These are phyloP conservation scores for Aphyosemion australe DNA, from an alignment of 2,113 vertebrate genomes.

Conservation along the genomic window DNA sequence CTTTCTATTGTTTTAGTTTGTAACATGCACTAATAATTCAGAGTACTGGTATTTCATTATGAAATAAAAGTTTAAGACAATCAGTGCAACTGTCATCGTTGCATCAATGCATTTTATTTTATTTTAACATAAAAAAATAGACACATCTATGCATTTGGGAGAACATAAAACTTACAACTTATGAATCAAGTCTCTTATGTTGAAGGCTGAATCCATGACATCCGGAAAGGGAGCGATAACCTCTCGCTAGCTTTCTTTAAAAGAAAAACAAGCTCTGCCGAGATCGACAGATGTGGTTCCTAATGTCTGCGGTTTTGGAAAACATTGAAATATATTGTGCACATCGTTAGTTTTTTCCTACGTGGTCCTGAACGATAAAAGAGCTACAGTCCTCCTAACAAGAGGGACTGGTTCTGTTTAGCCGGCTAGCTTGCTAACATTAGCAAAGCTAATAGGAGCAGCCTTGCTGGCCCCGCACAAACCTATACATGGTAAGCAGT, in stretches of 20 bases:
- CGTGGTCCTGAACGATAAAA: not conserved
- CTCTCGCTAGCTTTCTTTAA: constrained; percentile 28
- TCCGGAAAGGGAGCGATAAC: constrained; percentile 24
- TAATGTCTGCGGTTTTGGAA: constrained; percentile 2
- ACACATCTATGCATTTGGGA: not conserved
- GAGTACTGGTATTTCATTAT: too few species aligned
- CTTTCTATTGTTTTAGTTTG: too few species aligned
- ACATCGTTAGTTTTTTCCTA: not conserved
- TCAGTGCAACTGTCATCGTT: too few species aligned
- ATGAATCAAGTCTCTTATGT: constrained; percentile 27
- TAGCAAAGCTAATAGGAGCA: constrained; percentile 22
- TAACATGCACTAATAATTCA: too few species aligned
- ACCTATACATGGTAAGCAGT: constrained; percentile 55
- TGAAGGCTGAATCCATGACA: constrained; percentile 30
- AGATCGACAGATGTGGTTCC: constrained; percentile 10
- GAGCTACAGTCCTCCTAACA: not conserved
- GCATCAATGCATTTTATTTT: too few species aligned
- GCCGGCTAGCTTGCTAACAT: constrained; percentile 58
- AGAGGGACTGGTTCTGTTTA: constrained; percentile 6
- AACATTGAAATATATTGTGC: not conserved
- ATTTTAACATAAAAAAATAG: too few species aligned
- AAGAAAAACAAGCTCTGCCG: constrained; percentile 44
- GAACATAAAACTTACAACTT: not conserved
- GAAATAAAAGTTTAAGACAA: too few species aligned
- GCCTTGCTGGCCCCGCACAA: constrained; percentile 13